A percentile compares a stretch with the other conserved stretches of the same genome.
These are phyloP conservation scores for Petrocephalus sullivani DNA, from an alignment of 2,797 vertebrate species.

Conservation along the genomic window DNA sequence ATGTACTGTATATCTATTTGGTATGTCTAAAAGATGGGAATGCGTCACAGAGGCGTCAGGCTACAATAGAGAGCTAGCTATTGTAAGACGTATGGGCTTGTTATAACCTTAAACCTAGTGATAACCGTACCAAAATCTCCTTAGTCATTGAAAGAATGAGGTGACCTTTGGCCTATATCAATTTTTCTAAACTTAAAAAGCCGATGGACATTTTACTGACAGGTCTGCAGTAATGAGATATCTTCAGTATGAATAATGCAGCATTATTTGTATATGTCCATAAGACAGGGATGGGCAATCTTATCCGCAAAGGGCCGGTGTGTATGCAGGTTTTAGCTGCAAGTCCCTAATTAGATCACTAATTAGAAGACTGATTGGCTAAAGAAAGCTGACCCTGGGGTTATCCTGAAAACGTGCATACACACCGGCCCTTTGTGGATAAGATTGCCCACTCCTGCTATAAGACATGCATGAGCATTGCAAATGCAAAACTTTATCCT, in stretches of 20 bases:
- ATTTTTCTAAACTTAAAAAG: neutral
- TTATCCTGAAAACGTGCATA: too few relatives aligned
- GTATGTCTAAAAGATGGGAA: neutral
- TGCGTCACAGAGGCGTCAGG: neutral
- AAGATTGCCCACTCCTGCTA: too few relatives aligned
- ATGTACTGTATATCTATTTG: neutral
- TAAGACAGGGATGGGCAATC: neutral
- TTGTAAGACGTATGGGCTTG: neutral
- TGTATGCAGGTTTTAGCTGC: too few relatives aligned
- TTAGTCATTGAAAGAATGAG: neutral
- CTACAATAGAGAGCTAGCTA: neutral
- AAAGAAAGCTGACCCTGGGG: too few relatives aligned
- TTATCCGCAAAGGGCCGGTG: too few relatives aligned
- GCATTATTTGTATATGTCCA: neutral
- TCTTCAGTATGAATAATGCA: neutral
- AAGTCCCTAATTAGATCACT: too few relatives aligned
- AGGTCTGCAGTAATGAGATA: neutral
- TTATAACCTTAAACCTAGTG: neutral
- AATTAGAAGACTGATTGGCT: too few relatives aligned
- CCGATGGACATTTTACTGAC: neutral
- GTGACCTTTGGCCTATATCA: neutral
- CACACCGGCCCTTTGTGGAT: too few relatives aligned
- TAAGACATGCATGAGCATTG: neutral
- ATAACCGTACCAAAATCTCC: neutral
- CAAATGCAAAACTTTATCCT: neutral